phyloP scores from a whole-genome alignment of 1,140 invertebrate genomes.

The Schlechtendalia chinensis region DNA sequence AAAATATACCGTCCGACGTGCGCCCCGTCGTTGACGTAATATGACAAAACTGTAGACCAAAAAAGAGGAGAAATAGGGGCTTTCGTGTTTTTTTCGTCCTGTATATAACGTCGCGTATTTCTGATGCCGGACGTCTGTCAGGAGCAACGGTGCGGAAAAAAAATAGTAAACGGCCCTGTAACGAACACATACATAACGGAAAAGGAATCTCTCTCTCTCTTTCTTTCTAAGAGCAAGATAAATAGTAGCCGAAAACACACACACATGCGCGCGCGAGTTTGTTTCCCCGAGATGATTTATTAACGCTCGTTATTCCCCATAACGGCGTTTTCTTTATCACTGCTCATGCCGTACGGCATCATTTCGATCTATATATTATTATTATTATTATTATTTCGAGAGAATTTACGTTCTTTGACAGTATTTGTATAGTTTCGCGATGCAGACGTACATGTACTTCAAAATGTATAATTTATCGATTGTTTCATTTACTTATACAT shows the following conservation, averaged over 20 bases:
- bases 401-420: conserved; percentile 25
- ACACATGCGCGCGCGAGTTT: conserved; percentile 17
- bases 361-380: conserved; percentile 30
- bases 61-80: neutral
- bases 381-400: conserved; percentile 23
- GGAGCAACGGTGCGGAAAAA: conserved; percentile 36
- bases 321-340: conserved; percentile 46
- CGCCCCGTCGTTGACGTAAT: neutral
- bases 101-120: neutral
- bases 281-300: conserved; percentile 33
- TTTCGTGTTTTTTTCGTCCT: too few relatives aligned
- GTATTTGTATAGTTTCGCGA: conserved; percentile 10
- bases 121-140: conserved; percentile 42
- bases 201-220: neutral
- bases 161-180: conserved; percentile 28
- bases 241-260: conserved; percentile 48
- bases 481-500: conserved; percentile 2
- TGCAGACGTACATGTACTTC: conserved; percentile 15
- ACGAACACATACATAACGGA: conserved; percentile 27
- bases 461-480: conserved; percentile 36
- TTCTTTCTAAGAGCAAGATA: conserved; percentile 30
- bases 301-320: conserved; percentile 34
- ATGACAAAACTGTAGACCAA: neutral
- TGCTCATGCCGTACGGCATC: conserved; percentile 8
- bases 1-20: neutral